Evolutionary conservation across 2,113 vertebrate species (phyloP).

Genomic region (Sterrhoptilus dennistouni): DNA sequence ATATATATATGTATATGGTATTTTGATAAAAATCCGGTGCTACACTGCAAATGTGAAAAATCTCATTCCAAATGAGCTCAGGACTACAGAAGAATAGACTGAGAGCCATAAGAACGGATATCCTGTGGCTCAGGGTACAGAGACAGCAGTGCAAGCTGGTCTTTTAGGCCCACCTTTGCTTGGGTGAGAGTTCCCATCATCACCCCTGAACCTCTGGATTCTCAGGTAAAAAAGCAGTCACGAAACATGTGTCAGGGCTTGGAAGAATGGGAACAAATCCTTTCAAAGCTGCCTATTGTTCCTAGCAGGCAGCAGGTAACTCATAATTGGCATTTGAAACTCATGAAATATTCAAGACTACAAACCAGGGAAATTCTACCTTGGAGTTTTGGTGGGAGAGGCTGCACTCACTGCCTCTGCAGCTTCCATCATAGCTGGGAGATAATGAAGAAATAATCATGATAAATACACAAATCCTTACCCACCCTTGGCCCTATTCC

Average conservation of each 20-base stretch:
- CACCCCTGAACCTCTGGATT: background rate
- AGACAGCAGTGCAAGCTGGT: background rate
- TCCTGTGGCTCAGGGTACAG: background rate
- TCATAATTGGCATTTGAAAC: constrained; percentile 12
- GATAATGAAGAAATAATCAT: background rate
- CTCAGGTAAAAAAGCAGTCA: background rate
- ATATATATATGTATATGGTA: background rate
- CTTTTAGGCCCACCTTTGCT: background rate
- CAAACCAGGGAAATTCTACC: constrained; percentile 5
- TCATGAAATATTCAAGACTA: constrained; percentile 38
- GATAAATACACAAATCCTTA: background rate
- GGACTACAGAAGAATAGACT: background rate
- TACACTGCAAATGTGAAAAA: background rate
- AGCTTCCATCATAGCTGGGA: background rate
- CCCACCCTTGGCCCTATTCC: background rate
- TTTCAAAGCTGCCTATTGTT: background rate
- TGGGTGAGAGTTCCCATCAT: background rate
- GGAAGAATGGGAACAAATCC: background rate
- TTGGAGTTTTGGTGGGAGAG: background rate
- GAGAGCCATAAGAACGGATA: background rate
- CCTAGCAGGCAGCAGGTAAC: constrained; percentile 28
- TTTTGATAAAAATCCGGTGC: background rate
- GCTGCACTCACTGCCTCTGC: background rate
- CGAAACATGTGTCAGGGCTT: background rate
- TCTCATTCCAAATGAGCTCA: background rate